A percentile compares a stretch with the other conserved stretches of the same genome.
These are phyloP conservation scores for Arothron firmamentum DNA, from an alignment of 2,113 vertebrate species.

Conservation along the genomic window DNA sequence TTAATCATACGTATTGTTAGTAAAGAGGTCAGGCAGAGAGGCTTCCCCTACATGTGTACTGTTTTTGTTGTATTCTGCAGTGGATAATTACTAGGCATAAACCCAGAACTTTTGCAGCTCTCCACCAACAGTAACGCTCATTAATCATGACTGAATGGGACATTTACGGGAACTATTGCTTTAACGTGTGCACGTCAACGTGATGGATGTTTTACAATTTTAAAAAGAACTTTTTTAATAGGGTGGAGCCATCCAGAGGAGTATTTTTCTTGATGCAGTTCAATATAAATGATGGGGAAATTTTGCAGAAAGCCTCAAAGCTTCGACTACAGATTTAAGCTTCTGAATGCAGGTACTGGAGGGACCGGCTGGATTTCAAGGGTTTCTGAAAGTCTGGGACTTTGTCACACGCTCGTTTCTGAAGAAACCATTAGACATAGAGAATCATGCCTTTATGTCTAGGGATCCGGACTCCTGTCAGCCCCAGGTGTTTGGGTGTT, in stretches of 20 bases:
- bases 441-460: constrained; percentile 43
- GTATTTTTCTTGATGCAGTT: background rate
- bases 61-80: too few species aligned
- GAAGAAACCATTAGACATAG: background rate
- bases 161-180: too few species aligned
- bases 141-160: too few species aligned
- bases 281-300: background rate
- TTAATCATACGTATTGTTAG: constrained; percentile 20
- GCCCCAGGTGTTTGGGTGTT: constrained; percentile 21
- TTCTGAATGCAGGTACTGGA: constrained; percentile 43
- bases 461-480: constrained; percentile 33
- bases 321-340: too few species aligned
- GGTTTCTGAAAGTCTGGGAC: background rate
- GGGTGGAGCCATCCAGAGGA: constrained; percentile 18
- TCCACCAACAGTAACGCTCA: too few species aligned
- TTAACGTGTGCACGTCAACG: too few species aligned
- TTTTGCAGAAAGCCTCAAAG: background rate
- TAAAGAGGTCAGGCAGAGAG: constrained; percentile 1
- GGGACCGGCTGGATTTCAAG: constrained; percentile 23
- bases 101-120: too few species aligned
- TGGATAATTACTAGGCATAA: too few species aligned
- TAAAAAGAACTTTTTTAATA: too few species aligned
- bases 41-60: too few species aligned
- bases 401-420: background rate
- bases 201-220: too few species aligned